Percentiles rank a stretch among this genome's conserved stretches.
Evolutionary conservation across 2,113 vertebrate species (phyloP).

Genomic region (Pelvicachromis taeniatus): DNA sequence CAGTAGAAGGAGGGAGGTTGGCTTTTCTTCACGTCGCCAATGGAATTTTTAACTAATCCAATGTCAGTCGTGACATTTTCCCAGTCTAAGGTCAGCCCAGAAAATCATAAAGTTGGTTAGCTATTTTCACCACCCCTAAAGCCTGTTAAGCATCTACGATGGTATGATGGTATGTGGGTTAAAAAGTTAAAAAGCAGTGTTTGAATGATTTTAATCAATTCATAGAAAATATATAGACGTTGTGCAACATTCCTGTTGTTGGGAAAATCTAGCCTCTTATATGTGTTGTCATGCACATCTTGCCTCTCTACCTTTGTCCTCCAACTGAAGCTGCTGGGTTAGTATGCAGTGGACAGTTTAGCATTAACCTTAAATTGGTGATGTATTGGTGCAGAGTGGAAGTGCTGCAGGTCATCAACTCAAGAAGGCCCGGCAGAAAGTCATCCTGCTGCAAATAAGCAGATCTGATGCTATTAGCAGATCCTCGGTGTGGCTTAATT

Average conservation of each 20-base stretch:
- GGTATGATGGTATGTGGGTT: neutral
- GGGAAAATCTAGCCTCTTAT: neutral
- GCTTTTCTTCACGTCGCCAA: conserved; percentile 1
- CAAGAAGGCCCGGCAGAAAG: conserved; percentile 28
- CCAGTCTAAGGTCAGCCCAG: conserved; percentile 42
- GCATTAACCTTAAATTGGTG: conserved; percentile 74
- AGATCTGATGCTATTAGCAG: conserved; percentile 47
- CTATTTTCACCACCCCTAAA: conserved; percentile 33
- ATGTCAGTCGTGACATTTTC: neutral
- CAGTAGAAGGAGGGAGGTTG: neutral
- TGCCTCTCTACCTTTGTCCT: neutral
- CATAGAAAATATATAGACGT: neutral
- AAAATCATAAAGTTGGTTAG: conserved; percentile 58
- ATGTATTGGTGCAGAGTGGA: conserved; percentile 60
- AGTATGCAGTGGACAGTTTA: conserved; percentile 36
- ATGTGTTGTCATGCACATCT: neutral
- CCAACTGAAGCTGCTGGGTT: neutral
- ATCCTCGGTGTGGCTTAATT: conserved; percentile 14
- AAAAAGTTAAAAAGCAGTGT: neutral
- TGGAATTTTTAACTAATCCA: conserved; percentile 8
- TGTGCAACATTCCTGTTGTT: neutral
- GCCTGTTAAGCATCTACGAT: neutral
- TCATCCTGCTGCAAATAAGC: conserved; percentile 32
- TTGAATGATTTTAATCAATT: neutral
- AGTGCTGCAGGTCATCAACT: conserved; percentile 37